These are phyloP conservation scores for Eucidaris tribuloides DNA, from an alignment of 35 echinoderm and acorn worm species.

Conservation along the genomic window DNA sequence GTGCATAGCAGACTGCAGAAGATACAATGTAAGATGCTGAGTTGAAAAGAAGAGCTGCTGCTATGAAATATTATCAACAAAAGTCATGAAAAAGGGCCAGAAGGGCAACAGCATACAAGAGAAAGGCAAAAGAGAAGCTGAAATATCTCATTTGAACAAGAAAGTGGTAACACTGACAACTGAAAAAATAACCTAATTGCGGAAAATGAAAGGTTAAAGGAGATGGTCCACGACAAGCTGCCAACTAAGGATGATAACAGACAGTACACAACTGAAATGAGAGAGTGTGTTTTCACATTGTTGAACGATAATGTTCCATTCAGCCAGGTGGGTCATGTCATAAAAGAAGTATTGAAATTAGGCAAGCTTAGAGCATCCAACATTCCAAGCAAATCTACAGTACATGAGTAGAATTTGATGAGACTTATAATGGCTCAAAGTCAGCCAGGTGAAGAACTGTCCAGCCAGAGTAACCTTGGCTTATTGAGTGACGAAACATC, in stretches of 20 bases:
- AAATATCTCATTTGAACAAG: neutral
- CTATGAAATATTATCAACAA: too few species aligned
- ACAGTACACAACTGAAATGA: neutral
- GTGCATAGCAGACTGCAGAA: too few species aligned
- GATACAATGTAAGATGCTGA: too few species aligned
- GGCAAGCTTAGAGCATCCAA: neutral
- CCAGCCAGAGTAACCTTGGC: neutral
- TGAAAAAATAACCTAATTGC: neutral
- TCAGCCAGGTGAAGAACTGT: slow-evolving; percentile 23
- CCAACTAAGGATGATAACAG: neutral
- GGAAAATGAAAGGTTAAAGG: slow-evolving; percentile 22
- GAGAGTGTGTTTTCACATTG: slow-evolving; percentile 16
- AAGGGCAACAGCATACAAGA: neutral
- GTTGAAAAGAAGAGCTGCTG: too few species aligned
- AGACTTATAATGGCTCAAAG: neutral
- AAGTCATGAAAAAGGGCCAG: neutral
- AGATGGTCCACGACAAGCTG: slow-evolving; percentile 2
- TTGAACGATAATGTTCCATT: slow-evolving; percentile 26
- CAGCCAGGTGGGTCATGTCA: slow-evolving; percentile 1
- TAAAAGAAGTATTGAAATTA: neutral
- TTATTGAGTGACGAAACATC: slow-evolving; percentile 38
- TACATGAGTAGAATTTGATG: slow-evolving; percentile 14
- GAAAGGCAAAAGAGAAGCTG: neutral
- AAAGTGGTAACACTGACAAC: neutral
- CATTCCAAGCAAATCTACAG: slow-evolving; percentile 20